These are phyloP conservation scores for Rhipidura dahli DNA, from an alignment of 2,113 vertebrate genomes.

Conservation along the genomic window DNA sequence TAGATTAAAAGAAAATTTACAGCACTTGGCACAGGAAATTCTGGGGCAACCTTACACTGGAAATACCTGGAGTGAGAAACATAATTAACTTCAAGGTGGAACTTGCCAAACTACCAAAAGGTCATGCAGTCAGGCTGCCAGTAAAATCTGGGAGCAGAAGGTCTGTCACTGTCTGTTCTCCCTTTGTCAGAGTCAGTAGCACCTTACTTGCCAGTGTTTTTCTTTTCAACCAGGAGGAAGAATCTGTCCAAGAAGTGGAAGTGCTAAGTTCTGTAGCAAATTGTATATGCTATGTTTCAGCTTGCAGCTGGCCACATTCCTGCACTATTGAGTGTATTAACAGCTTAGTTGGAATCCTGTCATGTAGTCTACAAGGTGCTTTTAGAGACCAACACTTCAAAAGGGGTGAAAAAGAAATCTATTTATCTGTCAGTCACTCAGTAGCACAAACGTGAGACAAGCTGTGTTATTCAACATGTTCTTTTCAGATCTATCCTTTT, in stretches of 20 bases:
- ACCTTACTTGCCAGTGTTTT: neutral
- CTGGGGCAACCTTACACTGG: neutral
- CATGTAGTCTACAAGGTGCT: neutral
- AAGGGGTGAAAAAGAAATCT: neutral
- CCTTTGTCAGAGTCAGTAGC: neutral
- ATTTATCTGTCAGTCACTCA: neutral
- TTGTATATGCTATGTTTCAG: neutral
- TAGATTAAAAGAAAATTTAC: neutral
- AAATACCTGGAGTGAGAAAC: neutral
- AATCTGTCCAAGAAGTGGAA: neutral
- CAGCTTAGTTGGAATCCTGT: slow-evolving; percentile 42
- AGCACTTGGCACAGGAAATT: neutral
- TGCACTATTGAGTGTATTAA: slow-evolving; percentile 1
- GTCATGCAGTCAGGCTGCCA: neutral
- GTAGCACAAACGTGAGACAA: neutral
- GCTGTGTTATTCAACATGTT: neutral
- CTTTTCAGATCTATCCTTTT: neutral
- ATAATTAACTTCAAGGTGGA: neutral
- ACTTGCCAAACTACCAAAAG: neutral
- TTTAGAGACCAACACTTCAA: neutral
- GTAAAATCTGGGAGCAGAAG: neutral
- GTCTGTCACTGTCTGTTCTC: neutral
- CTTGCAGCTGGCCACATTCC: neutral
- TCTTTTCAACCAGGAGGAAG: neutral
- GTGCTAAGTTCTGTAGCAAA: slow-evolving; percentile 13